Percentiles rank a stretch among this genome's conserved stretches.
Evolutionary conservation across 2,113 vertebrate genomes (phyloP).

Genomic region (Oenanthe oenanthe): DNA sequence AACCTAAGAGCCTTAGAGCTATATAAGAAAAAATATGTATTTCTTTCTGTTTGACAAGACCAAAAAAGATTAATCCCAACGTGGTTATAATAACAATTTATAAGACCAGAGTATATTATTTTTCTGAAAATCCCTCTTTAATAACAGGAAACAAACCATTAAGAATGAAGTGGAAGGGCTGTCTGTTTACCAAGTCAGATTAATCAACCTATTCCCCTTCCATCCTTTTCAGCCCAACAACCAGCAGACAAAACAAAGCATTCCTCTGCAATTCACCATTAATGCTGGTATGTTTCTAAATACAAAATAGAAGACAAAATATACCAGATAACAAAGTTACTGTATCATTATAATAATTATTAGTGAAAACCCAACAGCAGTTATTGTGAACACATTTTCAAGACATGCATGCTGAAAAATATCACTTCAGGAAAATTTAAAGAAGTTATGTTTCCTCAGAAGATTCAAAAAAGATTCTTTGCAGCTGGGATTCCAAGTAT

Average conservation of each 20-base stretch:
- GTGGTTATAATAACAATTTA: not conserved
- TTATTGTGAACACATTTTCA: not conserved
- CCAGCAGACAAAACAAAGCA: not conserved
- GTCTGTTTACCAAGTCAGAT: not conserved
- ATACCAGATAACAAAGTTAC: not conserved
- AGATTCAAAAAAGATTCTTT: not conserved
- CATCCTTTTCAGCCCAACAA: not conserved
- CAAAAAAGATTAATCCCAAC: not conserved
- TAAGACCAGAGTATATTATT: not conserved
- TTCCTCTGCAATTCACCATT: not conserved
- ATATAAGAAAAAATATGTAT: not conserved
- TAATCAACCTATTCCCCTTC: not conserved
- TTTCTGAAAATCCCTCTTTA: not conserved
- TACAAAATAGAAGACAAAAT: not conserved
- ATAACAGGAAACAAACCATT: not conserved
- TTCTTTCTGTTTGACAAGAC: not conserved
- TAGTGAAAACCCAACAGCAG: not conserved
- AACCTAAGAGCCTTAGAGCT: not conserved
- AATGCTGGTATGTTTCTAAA: not conserved
- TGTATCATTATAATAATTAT: not conserved
- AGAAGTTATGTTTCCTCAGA: not conserved
- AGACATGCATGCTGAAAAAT: not conserved
- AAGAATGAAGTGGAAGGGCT: not conserved
- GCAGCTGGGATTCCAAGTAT: not conserved
- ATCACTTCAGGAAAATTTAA: not conserved